Evolutionary conservation across 2,888 invertebrate genomes (phyloP).

Genomic region (Harpagoxenus sublaevis): DNA sequence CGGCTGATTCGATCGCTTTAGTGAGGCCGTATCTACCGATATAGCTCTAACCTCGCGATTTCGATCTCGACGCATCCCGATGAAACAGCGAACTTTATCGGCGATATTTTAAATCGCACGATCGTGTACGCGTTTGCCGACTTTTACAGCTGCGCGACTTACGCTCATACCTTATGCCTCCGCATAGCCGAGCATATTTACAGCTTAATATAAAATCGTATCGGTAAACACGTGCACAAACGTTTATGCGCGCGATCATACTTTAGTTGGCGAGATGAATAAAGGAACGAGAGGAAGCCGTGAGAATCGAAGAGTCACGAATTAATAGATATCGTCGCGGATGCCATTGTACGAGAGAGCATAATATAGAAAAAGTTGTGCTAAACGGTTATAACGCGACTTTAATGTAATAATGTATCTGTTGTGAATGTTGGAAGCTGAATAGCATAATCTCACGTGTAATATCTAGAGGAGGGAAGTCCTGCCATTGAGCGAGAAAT

Average conservation of each 20-base stretch:
- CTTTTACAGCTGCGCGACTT: constrained; percentile 47
- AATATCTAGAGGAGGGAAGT: neutral
- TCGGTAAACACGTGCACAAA: constrained; percentile 29
- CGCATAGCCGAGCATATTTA: constrained; percentile 29
- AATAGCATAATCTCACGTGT: constrained; percentile 7
- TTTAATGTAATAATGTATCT: neutral
- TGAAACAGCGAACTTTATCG: constrained; percentile 40
- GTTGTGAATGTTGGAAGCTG: neutral
- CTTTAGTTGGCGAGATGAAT: constrained; percentile 1
- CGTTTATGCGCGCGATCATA: constrained; percentile 1
- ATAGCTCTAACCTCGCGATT: constrained; percentile 38
- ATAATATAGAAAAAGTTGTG: neutral
- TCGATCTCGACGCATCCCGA: constrained; percentile 10
- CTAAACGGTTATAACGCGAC: neutral
- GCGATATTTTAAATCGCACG: constrained; percentile 44
- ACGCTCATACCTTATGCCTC: constrained; percentile 20
- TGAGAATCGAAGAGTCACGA: neutral
- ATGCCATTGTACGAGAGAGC: neutral
- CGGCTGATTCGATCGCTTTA: constrained; percentile 8
- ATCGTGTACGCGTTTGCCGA: constrained; percentile 5
- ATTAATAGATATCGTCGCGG: neutral
- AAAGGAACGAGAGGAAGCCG: constrained; percentile 5
- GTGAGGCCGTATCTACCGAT: constrained; percentile 7
- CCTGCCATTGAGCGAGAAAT: neutral
- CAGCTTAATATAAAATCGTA: constrained; percentile 45